A percentile compares a stretch with the other conserved stretches of the same genome.
phyloP scores from a whole-genome alignment of 2,888 invertebrate genomes.

The Ephialtes manifestator region DNA sequence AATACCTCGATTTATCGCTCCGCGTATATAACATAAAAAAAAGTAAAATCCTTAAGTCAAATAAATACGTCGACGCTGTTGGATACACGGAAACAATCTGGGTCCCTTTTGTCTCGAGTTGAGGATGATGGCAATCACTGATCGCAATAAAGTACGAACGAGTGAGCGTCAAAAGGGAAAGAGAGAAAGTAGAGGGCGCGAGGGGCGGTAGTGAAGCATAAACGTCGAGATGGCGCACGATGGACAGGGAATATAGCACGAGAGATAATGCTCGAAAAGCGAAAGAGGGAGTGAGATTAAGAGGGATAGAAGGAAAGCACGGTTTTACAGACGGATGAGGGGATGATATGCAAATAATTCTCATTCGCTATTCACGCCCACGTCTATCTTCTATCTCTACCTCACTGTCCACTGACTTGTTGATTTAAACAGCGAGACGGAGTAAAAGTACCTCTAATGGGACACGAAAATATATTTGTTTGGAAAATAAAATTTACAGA shows the following conservation, averaged over 20 bases:
- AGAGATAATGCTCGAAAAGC: constrained; percentile 37
- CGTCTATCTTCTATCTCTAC: constrained; percentile 19
- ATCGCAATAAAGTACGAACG: constrained; percentile 65
- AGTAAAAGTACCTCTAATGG: constrained; percentile 33
- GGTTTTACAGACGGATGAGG: constrained; percentile 69
- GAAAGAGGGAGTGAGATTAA: constrained; percentile 43
- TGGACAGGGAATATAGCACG: constrained; percentile 12
- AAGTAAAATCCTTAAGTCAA: constrained; percentile 27
- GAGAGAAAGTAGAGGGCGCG: neutral
- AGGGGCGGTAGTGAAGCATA: constrained; percentile 22
- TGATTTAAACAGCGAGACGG: constrained; percentile 66
- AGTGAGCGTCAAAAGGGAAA: constrained; percentile 1
- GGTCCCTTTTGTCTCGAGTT: constrained; percentile 55
- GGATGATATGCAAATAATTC: constrained; percentile 75
- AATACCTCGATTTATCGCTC: neutral
- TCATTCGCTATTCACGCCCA: constrained; percentile 76
- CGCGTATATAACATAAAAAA: neutral
- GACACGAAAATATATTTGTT: neutral
- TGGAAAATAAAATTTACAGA: too few relatives aligned
- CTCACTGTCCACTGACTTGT: constrained; percentile 74
- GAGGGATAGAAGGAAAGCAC: constrained; percentile 66
- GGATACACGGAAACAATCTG: constrained; percentile 37
- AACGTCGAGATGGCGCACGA: constrained; percentile 47
- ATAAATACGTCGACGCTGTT: neutral
- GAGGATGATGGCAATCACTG: constrained; percentile 61